Base-by-base conservation (phyloP, 2,113 vertebrate species). In the Smithornis capensis region DNA sequence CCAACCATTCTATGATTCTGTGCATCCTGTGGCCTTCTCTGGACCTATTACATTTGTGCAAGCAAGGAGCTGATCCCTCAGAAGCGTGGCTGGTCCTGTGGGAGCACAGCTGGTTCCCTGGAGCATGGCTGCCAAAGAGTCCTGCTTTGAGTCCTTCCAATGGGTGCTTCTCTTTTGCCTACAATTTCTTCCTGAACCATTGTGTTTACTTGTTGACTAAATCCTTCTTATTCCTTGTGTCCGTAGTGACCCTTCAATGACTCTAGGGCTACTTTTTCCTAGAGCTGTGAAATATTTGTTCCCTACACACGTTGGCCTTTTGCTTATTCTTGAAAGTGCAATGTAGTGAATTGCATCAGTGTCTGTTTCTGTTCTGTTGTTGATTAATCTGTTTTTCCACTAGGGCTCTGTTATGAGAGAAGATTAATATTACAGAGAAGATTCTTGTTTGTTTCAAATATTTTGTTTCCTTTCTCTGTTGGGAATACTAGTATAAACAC, bases 371-470 rank as follows among this genome's bases (percentile, higher is more conserved):
- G 57, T 96, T 94, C 40, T 74, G n/a, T 18, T 96, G 42, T 89
- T 94, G 84, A 85, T 97, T 96, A 95, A 96, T 92, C 79, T 95
- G 53, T 85, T 91, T 95, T 96, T 97, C 78, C n/a, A 31, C 56
- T 69, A 83, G 77, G 65, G 50, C 37, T 96, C 88, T 93, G 94
- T 82, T 96, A 75, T 81, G 74, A 96, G 92, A 78, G 80, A 95
- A 95, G 65, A 96, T 95, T 90, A 95, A 90, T 95, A 96, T 95
- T 92, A 93, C 87, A 89, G 83, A 83, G 92, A 94, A 95, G 93
- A 89, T 96, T 83, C 64, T 95, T 97, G 89, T 95, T 97, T 97
- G 94, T 97, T 97, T 92, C 89, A 96, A 97, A 97, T 95, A 94
- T 97, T 97, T 96, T 96, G 94, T 96, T 94, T 95, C 70, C 62